A percentile compares a stretch with the other conserved stretches of the same genome.
Evolutionary conservation across 2,888 invertebrate species (phyloP).

Genomic region (Boloria euphrosyne): DNA sequence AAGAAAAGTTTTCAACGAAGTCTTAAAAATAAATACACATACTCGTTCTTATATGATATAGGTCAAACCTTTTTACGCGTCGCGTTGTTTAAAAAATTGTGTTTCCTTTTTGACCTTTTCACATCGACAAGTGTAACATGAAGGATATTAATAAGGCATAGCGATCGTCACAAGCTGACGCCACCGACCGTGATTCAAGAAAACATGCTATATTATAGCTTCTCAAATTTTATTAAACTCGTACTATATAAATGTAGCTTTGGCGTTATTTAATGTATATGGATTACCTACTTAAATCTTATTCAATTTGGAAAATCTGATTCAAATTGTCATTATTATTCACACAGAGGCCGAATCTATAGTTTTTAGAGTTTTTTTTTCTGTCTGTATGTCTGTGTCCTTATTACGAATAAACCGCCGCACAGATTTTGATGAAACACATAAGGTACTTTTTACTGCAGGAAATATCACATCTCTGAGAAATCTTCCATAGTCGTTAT

Average conservation of each 20-base stretch:
- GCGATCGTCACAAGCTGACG: slow-evolving; percentile 73
- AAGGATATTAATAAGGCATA: slow-evolving; percentile 71
- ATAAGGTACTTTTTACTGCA: too few species aligned
- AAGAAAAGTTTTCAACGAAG: too few species aligned
- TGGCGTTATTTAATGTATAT: not conserved
- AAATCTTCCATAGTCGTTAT: too few species aligned
- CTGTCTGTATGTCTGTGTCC: too few species aligned
- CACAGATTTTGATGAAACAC: too few species aligned
- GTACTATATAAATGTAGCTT: not conserved
- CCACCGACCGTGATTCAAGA: slow-evolving; percentile 61
- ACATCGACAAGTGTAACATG: slow-evolving; percentile 52
- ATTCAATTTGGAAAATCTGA: too few species aligned
- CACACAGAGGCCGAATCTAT: too few species aligned
- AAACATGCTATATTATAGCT: slow-evolving; percentile 40
- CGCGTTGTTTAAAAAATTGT: slow-evolving; percentile 7
- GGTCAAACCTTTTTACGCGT: not conserved
- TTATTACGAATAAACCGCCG: too few species aligned
- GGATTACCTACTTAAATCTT: too few species aligned
- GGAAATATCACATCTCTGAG: too few species aligned
- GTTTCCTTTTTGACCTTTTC: slow-evolving; percentile 20
- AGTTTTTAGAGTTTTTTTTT: too few species aligned
- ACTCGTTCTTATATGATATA: not conserved
- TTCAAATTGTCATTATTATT: too few species aligned
- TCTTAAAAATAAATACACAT: not conserved
- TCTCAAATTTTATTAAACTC: slow-evolving; percentile 23